Base-by-base conservation (phyloP, 1,140 invertebrate species). In the Drosophila nasuta region DNA sequence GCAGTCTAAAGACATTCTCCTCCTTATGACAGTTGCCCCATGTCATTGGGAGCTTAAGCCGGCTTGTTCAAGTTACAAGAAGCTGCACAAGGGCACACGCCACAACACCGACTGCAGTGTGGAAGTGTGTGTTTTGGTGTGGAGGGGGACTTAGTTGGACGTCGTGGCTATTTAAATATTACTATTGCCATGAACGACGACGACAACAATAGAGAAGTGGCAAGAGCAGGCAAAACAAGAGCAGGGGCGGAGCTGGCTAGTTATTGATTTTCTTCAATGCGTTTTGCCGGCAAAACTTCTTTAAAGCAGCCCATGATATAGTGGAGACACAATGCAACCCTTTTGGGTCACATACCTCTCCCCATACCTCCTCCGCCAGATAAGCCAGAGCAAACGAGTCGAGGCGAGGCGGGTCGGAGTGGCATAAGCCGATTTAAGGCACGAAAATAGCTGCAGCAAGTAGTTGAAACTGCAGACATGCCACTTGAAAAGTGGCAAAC, bases 381-480 rank as follows among this genome's bases (percentile, higher is more conserved):
- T 85, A 79, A 83, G 57, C 72, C 69, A 49, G 35, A 38, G 35
- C 20, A 25, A 25, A 25, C 6, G 35, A 38, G 35, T 38, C 8
- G 35, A 38, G 43, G 56, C 46, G 35, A 45, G 6, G 25, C 71
- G 20, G 0, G 20, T 0, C 20, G 3, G 66, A 67, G 77, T 76
- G 77, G 43, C 65, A 73, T 88, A 88, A 88, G 85, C 85, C 85
- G 85, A 81, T 85, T 88, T 88, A 76, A 88, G 70, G 77, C 77
- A 73, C 74, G 82, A 83, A 87, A 87, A 87, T 89, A 89, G 69
- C 83, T 83, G 64, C 51, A 38, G 38, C 38, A 81, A 82, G 81
- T 73, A 73, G 78, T 65, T 70, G 79, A 62, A 66, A 82, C 62
- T 79, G 85, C 62, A 87, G 77, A 72, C 71, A 69, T 63, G 66